A percentile compares a stretch with the other conserved stretches of the same genome.
Conservation (phyloP, 2,888 invertebrate species). For the Argyresthia goedartella region DNA sequence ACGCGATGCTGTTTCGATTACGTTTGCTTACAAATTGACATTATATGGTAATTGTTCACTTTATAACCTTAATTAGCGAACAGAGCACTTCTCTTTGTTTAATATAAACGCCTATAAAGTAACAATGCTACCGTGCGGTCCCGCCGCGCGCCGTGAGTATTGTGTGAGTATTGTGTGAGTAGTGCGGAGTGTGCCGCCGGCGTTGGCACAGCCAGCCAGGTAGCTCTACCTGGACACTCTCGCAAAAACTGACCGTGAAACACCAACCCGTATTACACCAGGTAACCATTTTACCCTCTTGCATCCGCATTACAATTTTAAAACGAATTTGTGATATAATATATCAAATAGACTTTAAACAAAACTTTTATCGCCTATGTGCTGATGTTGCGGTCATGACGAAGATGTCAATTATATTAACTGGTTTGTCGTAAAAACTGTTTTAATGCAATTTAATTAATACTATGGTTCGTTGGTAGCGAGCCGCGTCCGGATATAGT, state of each 20-base stretch:
- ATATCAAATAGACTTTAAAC: background rate
- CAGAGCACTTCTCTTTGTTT: background rate
- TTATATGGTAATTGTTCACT: background rate
- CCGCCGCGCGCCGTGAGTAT: background rate
- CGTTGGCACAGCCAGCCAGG: background rate
- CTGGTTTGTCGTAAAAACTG: too few relatives aligned
- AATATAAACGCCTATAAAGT: background rate
- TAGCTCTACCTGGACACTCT: too few relatives aligned
- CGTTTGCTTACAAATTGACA: background rate
- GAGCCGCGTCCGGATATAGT: background rate
- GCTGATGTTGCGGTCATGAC: too few relatives aligned
- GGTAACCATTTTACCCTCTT: background rate
- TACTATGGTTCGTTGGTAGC: background rate
- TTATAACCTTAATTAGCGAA: background rate
- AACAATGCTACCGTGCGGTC: background rate
- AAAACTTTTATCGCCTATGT: too few relatives aligned
- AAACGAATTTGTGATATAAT: background rate
- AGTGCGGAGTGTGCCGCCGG: background rate
- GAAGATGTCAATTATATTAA: too few relatives aligned
- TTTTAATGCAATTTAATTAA: background rate
- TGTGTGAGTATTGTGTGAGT: background rate
- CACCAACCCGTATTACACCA: too few relatives aligned
- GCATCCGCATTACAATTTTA: background rate
- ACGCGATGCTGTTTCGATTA: background rate
- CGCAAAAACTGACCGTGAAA: too few relatives aligned